These are phyloP conservation scores for Rhinella marina DNA, from an alignment of 2,797 vertebrate genomes.

Conservation along the genomic window DNA sequence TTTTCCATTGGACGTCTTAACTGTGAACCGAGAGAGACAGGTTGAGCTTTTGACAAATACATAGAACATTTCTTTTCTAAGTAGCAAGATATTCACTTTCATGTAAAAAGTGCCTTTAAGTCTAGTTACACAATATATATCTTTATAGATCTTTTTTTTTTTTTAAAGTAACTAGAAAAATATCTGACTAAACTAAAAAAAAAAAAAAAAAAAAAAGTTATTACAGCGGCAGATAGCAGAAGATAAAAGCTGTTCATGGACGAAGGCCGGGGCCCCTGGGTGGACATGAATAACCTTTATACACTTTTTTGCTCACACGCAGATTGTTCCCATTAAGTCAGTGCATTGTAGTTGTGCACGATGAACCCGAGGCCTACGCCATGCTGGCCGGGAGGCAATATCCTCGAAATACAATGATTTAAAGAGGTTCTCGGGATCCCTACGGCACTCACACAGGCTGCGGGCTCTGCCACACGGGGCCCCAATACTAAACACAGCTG, in stretches of 20 bases:
- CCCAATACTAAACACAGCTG: too few species aligned
- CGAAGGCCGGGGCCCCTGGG: neutral
- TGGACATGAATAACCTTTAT: too few species aligned
- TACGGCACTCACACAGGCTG: too few species aligned
- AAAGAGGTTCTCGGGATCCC: too few species aligned
- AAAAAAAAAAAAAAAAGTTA: neutral
- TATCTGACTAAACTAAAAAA: neutral
- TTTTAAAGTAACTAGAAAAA: neutral
- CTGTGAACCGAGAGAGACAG: slow-evolving; percentile 69
- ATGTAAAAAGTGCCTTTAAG: neutral
- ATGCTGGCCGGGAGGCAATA: too few species aligned
- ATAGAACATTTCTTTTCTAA: slow-evolving; percentile 59
- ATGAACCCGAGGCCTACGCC: too few species aligned
- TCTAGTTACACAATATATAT: neutral
- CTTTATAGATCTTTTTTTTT: too few species aligned
- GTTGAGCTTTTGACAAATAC: slow-evolving; percentile 64
- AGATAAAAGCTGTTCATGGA: slow-evolving; percentile 26
- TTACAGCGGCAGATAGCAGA: slow-evolving; percentile 53
- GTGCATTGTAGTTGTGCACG: too few species aligned
- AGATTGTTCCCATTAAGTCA: too few species aligned
- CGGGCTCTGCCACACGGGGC: too few species aligned
- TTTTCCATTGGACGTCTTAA: slow-evolving; percentile 65
- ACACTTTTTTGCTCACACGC: too few species aligned
- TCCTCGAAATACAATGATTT: too few species aligned
- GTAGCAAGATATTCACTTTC: slow-evolving; percentile 61